Conservation (phyloP, 2,888 invertebrate genomes). For the Plagiodera versicolora region DNA sequence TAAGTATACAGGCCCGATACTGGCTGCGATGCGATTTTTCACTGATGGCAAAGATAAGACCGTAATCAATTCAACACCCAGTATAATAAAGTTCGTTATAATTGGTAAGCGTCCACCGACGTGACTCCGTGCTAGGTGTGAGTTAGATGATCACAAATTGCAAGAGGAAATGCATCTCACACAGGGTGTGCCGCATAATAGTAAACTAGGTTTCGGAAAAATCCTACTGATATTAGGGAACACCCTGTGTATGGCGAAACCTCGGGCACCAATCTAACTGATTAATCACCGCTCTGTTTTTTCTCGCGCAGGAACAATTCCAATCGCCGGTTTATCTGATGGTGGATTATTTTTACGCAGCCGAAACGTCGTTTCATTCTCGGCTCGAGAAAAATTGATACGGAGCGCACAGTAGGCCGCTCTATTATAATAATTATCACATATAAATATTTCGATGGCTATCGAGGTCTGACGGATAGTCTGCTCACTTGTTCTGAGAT, state of each 20-base stretch:
- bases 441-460: slow-evolving; percentile 31
- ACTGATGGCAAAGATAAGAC: too few species aligned
- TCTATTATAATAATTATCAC: slow-evolving; percentile 33
- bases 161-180: not conserved
- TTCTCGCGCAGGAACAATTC: not conserved
- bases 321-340: not conserved
- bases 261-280: not conserved
- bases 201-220: too few species aligned
- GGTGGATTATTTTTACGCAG: not conserved
- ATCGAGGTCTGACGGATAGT: slow-evolving; percentile 24
- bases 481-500: slow-evolving; percentile 5
- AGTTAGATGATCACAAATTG: not conserved
- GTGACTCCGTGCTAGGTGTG: not conserved
- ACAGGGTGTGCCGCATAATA: not conserved
- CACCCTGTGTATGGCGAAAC: too few species aligned
- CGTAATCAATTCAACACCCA: not conserved
- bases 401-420: slow-evolving; percentile 24
- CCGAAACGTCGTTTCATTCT: not conserved
- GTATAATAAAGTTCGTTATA: not conserved
- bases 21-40: not conserved
- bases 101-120: not conserved
- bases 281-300: too few species aligned
- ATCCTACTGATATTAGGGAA: too few species aligned
- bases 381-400: slow-evolving; percentile 13
- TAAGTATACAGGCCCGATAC: too few species aligned